Conservation (phyloP, 2,113 vertebrate species). For the Tyrannus savana region DNA sequence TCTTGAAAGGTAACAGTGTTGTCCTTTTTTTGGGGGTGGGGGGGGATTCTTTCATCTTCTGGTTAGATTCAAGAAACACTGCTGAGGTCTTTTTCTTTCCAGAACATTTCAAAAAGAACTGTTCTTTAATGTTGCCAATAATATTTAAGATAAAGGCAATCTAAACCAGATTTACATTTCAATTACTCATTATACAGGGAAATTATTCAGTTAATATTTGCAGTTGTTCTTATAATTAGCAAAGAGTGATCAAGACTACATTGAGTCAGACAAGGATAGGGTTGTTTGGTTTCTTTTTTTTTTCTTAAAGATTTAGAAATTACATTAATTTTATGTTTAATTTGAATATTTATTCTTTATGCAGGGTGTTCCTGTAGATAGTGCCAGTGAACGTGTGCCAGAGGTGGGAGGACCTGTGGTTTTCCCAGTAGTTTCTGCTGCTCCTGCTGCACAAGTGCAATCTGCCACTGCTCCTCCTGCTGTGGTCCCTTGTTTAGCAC, state of each 20-base stretch:
- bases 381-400: background rate
- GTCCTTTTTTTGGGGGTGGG: too few relatives aligned
- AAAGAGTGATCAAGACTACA: background rate
- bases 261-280: background rate
- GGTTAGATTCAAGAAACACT: background rate
- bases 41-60: background rate
- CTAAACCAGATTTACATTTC: background rate
- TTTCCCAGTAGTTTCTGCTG: background rate
- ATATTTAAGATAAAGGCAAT: background rate
- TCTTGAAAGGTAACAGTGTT: background rate
- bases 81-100: background rate
- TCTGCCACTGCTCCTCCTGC: background rate
- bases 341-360: background rate
- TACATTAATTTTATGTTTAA: background rate
- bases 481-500: background rate
- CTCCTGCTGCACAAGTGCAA: background rate
- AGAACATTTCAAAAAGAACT: background rate
- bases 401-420: constrained; percentile 1
- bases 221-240: background rate
- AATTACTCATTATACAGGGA: background rate
- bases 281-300: rapidly evolving
- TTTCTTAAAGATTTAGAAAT: background rate
- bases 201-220: background rate
- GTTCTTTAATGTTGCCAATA: background rate
- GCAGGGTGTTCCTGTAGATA: constrained; percentile 34